A percentile compares a stretch with the other conserved stretches of the same genome.
Evolutionary conservation across 1,140 invertebrate genomes (phyloP).

Genomic region (Drosophila pruinosa): DNA sequence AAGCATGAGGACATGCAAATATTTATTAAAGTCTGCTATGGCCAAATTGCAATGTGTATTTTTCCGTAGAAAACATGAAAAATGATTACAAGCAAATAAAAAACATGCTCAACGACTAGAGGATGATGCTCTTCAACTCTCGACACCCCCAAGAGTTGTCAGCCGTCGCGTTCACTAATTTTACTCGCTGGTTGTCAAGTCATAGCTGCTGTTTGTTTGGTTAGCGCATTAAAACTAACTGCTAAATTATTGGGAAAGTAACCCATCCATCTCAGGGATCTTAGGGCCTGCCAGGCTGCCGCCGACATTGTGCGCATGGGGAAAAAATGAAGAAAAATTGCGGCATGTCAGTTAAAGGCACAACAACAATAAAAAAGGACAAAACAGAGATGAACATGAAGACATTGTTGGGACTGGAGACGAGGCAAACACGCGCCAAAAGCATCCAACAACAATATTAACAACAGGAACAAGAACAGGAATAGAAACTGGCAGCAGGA

Average conservation of each 20-base stretch:
- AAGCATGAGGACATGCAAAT: slow-evolving; percentile 56
- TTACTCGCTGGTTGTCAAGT: slow-evolving; percentile 1
- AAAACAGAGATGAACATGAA: slow-evolving; percentile 67
- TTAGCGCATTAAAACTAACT: slow-evolving; percentile 73
- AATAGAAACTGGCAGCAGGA: slow-evolving; percentile 5
- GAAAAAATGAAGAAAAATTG: slow-evolving; percentile 77
- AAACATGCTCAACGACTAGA: background rate
- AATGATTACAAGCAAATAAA: slow-evolving; percentile 57
- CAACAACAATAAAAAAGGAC: slow-evolving; percentile 67
- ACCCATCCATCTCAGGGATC: slow-evolving; percentile 65
- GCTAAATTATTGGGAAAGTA: slow-evolving; percentile 76
- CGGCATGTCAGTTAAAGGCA: slow-evolving; percentile 74
- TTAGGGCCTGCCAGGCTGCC: slow-evolving; percentile 20
- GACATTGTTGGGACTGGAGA: slow-evolving; percentile 51
- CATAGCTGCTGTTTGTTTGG: slow-evolving; percentile 7
- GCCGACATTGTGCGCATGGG: slow-evolving; percentile 29
- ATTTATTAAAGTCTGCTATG: slow-evolving; percentile 44
- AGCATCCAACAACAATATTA: slow-evolving; percentile 65
- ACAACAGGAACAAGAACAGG: slow-evolving; percentile 11
- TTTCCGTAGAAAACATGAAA: slow-evolving; percentile 59
- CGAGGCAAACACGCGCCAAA: slow-evolving; percentile 62
- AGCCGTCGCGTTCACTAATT: background rate
- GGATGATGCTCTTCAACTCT: slow-evolving; percentile 8
- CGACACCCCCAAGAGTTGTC: background rate
- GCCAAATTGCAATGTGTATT: slow-evolving; percentile 60